Base-by-base conservation (phyloP, 2,797 vertebrate genomes). In the Telmatherina bonti region DNA sequence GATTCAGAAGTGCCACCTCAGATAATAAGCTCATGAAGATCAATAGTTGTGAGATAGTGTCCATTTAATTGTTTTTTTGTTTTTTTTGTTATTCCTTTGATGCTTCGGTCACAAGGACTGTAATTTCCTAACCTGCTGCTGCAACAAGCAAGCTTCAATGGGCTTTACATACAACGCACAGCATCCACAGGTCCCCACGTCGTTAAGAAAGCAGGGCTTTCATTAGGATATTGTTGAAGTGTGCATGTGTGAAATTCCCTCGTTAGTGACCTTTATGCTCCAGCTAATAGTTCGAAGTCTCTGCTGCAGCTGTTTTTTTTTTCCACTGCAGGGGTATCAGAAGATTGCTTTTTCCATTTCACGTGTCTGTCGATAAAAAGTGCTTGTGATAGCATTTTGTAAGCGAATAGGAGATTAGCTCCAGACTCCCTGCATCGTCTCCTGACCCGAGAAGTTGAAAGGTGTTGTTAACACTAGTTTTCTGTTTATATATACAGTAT, bases 351-450 rank as follows among this genome's bases (percentile, higher is more conserved):
- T 88, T 79, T 72, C 75, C 66, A 55, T 82, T 84, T 81, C 71
- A 64, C 30, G 12, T 56, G 51, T 86, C 67, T 72, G 59, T n/a
- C 49, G 26, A 72, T 45, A 51, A 72, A 85, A 91, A 83, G 67
- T 89, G 88, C 89, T 78, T 69, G 66, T 52, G 70, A 71, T 89
- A 78, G 88, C 74, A 43, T 70, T 90, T 90, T 78, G 71, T 26
- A 63, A 78, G 66, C 24, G 53, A 43, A 76, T n/a, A 52, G 73
- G 60, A 85, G 74, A 91, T 91, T 87, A 83, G 79, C 64, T 78
- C 55, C 35, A 10, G 62, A 61, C 58, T 54, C 43, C 16, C 26
- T 51, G 47, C 61, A 70, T 68, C 70, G 43, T 60, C 51, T 15
- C 57, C 69, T 31, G 53, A 65, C 76, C 68, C 10, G 49, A 36